Conservation (phyloP, 2,888 invertebrate genomes). For the Nysson spinosus region DNA sequence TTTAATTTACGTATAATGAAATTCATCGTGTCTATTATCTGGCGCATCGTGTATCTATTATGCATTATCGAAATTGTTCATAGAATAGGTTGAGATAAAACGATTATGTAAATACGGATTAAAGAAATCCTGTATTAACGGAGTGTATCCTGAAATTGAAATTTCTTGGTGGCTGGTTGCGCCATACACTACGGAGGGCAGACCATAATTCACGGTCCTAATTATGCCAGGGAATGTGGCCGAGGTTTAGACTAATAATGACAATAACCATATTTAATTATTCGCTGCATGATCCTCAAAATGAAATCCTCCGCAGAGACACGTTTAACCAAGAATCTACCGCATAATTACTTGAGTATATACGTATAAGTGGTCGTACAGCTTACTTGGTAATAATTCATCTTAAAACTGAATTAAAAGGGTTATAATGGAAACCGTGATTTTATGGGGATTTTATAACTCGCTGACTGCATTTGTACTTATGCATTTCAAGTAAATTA, state of each 20-base stretch:
- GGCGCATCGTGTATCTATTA: background rate
- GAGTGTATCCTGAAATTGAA: slow-evolving; percentile 1
- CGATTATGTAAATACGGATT: background rate
- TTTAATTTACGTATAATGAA: too few species aligned
- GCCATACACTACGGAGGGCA: slow-evolving; percentile 5
- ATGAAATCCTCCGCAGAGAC: slow-evolving; percentile 1
- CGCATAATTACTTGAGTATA: background rate
- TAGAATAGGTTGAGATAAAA: background rate
- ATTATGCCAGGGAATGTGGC: slow-evolving; percentile 7
- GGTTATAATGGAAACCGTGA: background rate
- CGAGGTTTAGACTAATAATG: slow-evolving; percentile 7
- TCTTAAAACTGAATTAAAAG: background rate
- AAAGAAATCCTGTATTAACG: slow-evolving; percentile 3
- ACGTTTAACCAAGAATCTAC: background rate
- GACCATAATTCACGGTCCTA: slow-evolving; percentile 2
- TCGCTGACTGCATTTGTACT: too few species aligned
- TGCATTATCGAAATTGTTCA: background rate
- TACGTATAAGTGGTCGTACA: background rate
- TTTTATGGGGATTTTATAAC: too few species aligned
- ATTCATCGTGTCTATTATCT: too few species aligned
- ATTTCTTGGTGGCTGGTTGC: slow-evolving; percentile 6
- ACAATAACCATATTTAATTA: slow-evolving; percentile 14
- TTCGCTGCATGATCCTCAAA: slow-evolving; percentile 5
- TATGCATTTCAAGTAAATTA: too few species aligned
- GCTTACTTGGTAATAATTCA: background rate